These are phyloP conservation scores for Heteropelma amictum DNA, from an alignment of 2,888 invertebrate species.

Conservation along the genomic window DNA sequence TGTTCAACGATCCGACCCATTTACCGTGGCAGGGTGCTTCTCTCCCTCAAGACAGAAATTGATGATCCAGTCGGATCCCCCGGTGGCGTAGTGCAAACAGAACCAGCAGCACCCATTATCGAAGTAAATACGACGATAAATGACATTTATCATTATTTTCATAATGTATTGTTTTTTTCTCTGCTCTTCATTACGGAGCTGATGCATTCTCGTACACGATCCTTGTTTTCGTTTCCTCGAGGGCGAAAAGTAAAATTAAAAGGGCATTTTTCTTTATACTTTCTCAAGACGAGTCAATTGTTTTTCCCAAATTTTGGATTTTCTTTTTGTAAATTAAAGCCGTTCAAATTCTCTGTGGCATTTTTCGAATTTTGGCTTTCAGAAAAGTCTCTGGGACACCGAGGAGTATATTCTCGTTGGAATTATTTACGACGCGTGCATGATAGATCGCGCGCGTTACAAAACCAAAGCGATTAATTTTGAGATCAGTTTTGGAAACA, in stretches of 20 bases:
- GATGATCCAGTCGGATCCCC: slow-evolving; percentile 78
- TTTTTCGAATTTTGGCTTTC: slow-evolving; percentile 42
- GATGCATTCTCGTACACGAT: not conserved
- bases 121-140: slow-evolving; percentile 75
- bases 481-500: slow-evolving; percentile 84
- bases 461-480: slow-evolving; percentile 81
- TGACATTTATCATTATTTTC: not conserved
- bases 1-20: slow-evolving; percentile 68
- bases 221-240: not conserved
- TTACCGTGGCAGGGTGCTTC: slow-evolving; percentile 85
- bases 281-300: too few relatives aligned
- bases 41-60: slow-evolving; percentile 86
- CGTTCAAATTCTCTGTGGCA: not conserved
- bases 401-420: slow-evolving; percentile 84
- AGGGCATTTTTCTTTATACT: too few relatives aligned
- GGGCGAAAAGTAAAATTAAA: too few relatives aligned
- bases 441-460: slow-evolving; percentile 81
- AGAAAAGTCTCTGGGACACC: slow-evolving; percentile 81
- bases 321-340: too few relatives aligned
- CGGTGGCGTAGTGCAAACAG: slow-evolving; percentile 77
- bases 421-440: slow-evolving; percentile 83
- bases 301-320: too few relatives aligned
- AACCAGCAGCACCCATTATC: slow-evolving; percentile 78
- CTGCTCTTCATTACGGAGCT: not conserved
- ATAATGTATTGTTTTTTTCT: not conserved